phyloP scores from a whole-genome alignment of 2,888 invertebrate species.

The Noctua comes region DNA sequence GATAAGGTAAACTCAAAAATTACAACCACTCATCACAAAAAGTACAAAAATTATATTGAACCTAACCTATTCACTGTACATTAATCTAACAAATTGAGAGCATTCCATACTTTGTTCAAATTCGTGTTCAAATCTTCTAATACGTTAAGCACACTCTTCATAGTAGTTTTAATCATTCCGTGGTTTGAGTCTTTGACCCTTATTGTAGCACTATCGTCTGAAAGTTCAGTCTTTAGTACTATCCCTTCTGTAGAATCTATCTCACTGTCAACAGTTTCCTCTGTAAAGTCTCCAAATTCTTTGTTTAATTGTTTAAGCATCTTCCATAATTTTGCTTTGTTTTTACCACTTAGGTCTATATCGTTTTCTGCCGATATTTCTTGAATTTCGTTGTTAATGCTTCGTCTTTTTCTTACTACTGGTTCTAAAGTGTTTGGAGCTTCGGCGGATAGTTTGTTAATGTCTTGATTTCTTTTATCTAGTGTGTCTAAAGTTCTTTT shows the following conservation, averaged over 20 bases:
- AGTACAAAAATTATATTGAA: slow-evolving; percentile 41
- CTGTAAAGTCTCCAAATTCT: slow-evolving; percentile 72
- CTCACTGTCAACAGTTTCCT: slow-evolving; percentile 64
- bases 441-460: slow-evolving; percentile 53
- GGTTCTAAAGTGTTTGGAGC: slow-evolving; percentile 12
- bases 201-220: slow-evolving; percentile 73
- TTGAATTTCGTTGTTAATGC: slow-evolving; percentile 58
- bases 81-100: slow-evolving; percentile 80
- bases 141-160: slow-evolving; percentile 77
- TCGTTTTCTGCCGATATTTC: slow-evolving; percentile 75
- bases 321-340: slow-evolving; percentile 74
- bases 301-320: slow-evolving; percentile 77
- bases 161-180: slow-evolving; percentile 78
- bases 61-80: slow-evolving; percentile 68
- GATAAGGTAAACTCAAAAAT: not conserved
- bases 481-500: slow-evolving; percentile 28
- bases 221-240: slow-evolving; percentile 74
- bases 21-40: not conserved
- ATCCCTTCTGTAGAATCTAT: slow-evolving; percentile 64
- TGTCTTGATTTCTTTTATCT: slow-evolving; percentile 33
- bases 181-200: slow-evolving; percentile 72
- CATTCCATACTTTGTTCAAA: slow-evolving; percentile 81
- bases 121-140: slow-evolving; percentile 82
- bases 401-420: slow-evolving; percentile 53
- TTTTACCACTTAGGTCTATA: slow-evolving; percentile 69